phyloP scores from a whole-genome alignment of 92 coral and sea anemone species.

The Parazoanthus atlanticus region DNA sequence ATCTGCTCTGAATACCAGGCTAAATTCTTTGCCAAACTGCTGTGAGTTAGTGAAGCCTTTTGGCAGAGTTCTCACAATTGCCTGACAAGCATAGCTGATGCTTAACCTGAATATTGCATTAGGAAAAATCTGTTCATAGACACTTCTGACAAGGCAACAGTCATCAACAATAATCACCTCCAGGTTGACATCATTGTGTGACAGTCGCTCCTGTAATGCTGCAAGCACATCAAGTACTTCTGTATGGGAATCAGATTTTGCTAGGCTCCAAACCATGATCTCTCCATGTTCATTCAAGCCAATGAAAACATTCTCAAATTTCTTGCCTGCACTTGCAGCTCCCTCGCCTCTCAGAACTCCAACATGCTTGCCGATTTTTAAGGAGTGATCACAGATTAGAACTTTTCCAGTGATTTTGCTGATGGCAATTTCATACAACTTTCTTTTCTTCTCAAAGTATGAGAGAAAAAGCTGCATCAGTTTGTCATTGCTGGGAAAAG shows the following conservation, averaged over 20 bases:
- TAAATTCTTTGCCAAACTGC: conserved; percentile 66
- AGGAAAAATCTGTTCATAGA: conserved; percentile 56
- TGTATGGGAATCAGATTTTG: conserved; percentile 62
- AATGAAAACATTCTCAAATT: conserved; percentile 75
- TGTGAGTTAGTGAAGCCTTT: conserved; percentile 36
- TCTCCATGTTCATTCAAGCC: conserved; percentile 79
- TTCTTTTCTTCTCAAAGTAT: conserved; percentile 62
- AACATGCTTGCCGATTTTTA: conserved; percentile 68
- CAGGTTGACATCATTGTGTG: conserved; percentile 57
- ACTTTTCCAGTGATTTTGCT: conserved; percentile 62
- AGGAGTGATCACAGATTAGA: conserved; percentile 76
- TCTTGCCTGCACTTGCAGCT: conserved; percentile 22
- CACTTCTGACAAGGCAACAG: conserved; percentile 63
- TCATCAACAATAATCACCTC: conserved; percentile 74
- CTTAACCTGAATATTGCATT: conserved; percentile 30
- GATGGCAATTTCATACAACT: conserved; percentile 61
- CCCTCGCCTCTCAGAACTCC: conserved; percentile 40
- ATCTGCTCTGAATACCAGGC: conserved; percentile 61
- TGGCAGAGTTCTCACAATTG: conserved; percentile 58
- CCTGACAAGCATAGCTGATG: conserved; percentile 55
- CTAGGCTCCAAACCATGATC: conserved; percentile 66
- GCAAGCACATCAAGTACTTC: conserved; percentile 63
- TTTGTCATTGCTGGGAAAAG: conserved; percentile 80
- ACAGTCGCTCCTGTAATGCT: conserved; percentile 46
- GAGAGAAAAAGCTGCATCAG: conserved; percentile 73